Evolutionary conservation across 2,113 vertebrate genomes (phyloP).

Genomic region (Serinus canaria): DNA sequence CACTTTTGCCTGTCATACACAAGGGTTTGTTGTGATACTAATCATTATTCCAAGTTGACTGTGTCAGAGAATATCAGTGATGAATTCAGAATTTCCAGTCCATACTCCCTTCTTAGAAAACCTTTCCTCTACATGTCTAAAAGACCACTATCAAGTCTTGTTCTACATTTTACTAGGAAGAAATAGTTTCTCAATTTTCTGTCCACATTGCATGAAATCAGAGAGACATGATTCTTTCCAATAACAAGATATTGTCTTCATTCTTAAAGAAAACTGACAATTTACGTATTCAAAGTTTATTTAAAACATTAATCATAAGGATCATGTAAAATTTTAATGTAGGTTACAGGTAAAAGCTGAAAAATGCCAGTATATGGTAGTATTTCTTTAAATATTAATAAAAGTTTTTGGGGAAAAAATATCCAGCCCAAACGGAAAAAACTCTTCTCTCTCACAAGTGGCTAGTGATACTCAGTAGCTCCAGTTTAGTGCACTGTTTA

Average conservation of each 20-base stretch:
- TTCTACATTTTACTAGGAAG: not conserved
- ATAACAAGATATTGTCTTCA: not conserved
- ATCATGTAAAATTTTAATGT: not conserved
- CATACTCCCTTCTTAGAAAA: not conserved
- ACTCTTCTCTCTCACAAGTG: fast-evolving
- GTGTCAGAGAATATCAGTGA: not conserved
- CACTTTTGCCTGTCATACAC: not conserved
- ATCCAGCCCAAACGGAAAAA: not conserved
- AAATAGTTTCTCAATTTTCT: not conserved
- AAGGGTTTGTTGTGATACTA: not conserved
- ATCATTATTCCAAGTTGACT: not conserved
- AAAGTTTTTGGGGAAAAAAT: not conserved
- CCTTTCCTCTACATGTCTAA: not conserved
- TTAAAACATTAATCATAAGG: not conserved
- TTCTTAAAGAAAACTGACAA: not conserved
- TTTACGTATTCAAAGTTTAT: not conserved
- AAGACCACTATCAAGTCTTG: not conserved
- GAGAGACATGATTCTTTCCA: not conserved
- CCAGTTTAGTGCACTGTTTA: not conserved
- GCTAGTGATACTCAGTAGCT: not conserved
- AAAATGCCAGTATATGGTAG: not conserved
- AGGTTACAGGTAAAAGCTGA: not conserved
- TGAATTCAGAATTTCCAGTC: not conserved
- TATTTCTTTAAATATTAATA: not conserved
- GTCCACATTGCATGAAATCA: not conserved